These are phyloP conservation scores for Magallana gigas DNA, from an alignment of 1,140 invertebrate species.

Conservation along the genomic window DNA sequence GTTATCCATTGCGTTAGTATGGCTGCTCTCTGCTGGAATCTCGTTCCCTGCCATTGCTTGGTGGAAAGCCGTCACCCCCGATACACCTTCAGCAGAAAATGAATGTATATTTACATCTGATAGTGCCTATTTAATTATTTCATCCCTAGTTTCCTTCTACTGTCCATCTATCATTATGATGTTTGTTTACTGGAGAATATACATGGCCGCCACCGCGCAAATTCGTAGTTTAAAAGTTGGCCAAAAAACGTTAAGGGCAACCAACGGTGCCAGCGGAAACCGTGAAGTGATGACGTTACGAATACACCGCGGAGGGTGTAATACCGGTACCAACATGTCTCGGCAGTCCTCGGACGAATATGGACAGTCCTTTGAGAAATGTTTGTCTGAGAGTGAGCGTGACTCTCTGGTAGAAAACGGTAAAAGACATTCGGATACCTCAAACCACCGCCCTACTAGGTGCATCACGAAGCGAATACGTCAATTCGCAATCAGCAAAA, in stretches of 20 bases:
- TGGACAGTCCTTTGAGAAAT: conserved; percentile 51
- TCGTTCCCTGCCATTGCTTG: conserved; percentile 97
- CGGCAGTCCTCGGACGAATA: conserved; percentile 52
- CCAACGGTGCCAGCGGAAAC: conserved; percentile 64
- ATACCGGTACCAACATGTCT: background rate
- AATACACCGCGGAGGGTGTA: conserved; percentile 72
- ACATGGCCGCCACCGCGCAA: conserved; percentile 73
- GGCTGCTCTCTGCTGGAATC: conserved; percentile 93
- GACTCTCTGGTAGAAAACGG: conserved; percentile 48
- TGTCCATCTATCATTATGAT: conserved; percentile 80
- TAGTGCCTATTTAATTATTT: conserved; percentile 79
- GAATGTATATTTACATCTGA: conserved; percentile 79
- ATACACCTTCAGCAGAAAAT: conserved; percentile 61
- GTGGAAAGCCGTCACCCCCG: conserved; percentile 83
- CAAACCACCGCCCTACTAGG: conserved; percentile 64
- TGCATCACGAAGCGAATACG: conserved; percentile 73
- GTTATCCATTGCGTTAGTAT: conserved; percentile 94
- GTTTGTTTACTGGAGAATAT: conserved; percentile 79
- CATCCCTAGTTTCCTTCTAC: conserved; percentile 81
- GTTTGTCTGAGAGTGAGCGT: conserved; percentile 43
- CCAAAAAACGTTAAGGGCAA: conserved; percentile 67
- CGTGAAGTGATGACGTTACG: conserved; percentile 75
- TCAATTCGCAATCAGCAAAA: conserved; percentile 75
- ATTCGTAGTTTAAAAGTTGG: conserved; percentile 72
- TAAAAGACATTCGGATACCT: conserved; percentile 40